Conservation (phyloP, 2,797 vertebrate genomes). For the Podarcis lilfordi region DNA sequence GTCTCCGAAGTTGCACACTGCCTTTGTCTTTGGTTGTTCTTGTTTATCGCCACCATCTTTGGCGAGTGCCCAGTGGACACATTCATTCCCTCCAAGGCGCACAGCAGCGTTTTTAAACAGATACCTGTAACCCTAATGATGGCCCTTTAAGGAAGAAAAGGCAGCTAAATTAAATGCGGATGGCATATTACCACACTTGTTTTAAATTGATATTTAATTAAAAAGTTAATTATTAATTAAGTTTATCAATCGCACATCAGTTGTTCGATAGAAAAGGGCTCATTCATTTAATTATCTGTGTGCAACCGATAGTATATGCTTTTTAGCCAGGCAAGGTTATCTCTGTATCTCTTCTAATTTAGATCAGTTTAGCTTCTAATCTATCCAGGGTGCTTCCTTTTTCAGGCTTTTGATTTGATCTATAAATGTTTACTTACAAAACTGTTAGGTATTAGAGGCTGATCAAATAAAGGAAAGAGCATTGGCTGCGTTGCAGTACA, state of each 20-base stretch:
- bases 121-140: slow-evolving; percentile 56
- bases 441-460: slow-evolving; percentile 76
- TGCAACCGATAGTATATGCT: slow-evolving; percentile 81
- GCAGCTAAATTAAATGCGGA: slow-evolving; percentile 70
- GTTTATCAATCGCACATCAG: slow-evolving; percentile 84
- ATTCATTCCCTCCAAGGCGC: slow-evolving; percentile 52
- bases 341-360: slow-evolving; percentile 76
- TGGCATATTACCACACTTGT: slow-evolving; percentile 75
- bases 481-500: slow-evolving; percentile 32
- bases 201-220: slow-evolving; percentile 85
- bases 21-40: slow-evolving; percentile 44
- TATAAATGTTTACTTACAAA: slow-evolving; percentile 78
- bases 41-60: slow-evolving; percentile 49
- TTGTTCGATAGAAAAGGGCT: slow-evolving; percentile 83
- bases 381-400: slow-evolving; percentile 74
- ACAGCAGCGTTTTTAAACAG: slow-evolving; percentile 58
- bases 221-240: slow-evolving; percentile 88
- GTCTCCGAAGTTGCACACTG: neutral
- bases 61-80: slow-evolving; percentile 51
- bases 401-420: slow-evolving; percentile 71
- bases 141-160: slow-evolving; percentile 67
- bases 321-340: slow-evolving; percentile 82
- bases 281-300: slow-evolving; percentile 84
- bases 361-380: slow-evolving; percentile 75
- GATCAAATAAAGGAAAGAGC: slow-evolving; percentile 76